These are phyloP conservation scores for Ophion ventricosus DNA, from an alignment of 2,888 invertebrate species.

Conservation along the genomic window DNA sequence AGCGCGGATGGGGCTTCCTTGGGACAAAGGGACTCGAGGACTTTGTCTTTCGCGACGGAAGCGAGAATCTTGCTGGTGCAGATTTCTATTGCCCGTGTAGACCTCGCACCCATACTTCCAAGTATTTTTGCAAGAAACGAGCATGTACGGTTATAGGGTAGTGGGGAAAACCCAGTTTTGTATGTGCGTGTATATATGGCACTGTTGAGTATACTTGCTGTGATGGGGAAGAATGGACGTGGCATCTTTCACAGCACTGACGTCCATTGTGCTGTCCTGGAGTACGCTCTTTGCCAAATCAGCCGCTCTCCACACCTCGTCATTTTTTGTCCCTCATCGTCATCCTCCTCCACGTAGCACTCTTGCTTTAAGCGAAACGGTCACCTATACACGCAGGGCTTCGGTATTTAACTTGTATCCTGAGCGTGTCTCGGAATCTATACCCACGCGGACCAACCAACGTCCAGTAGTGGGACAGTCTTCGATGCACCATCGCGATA, in stretches of 20 bases:
- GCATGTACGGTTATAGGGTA: not conserved
- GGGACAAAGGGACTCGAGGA: constrained; percentile 60
- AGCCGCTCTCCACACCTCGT: constrained; percentile 66
- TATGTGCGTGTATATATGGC: constrained; percentile 48
- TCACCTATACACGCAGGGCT: not conserved
- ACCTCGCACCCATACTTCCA: not conserved
- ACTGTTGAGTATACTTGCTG: constrained; percentile 24
- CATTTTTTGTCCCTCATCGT: constrained; percentile 33
- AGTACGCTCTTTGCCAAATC: constrained; percentile 76
- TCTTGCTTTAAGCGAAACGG: constrained; percentile 17
- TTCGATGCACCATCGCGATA: not conserved
- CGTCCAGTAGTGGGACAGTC: too few relatives aligned
- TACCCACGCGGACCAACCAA: too few relatives aligned
- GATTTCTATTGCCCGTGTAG: constrained; percentile 23
- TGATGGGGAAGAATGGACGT: constrained; percentile 26
- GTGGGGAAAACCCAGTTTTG: constrained; percentile 44
- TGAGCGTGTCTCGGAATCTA: too few relatives aligned
- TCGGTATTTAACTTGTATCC: too few relatives aligned
- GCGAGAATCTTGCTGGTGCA: constrained; percentile 41
- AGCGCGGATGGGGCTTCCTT: constrained; percentile 43
- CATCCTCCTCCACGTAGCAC: constrained; percentile 21
- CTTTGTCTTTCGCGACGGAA: constrained; percentile 58
- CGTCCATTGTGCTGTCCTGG: constrained; percentile 66
- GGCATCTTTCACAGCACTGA: constrained; percentile 44
- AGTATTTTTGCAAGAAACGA: constrained; percentile 41